A percentile compares a stretch with the other conserved stretches of the same genome.
These are phyloP conservation scores for Astreopora myriophthalma DNA, from an alignment of 64 coral and sea anemone species.

Conservation along the genomic window DNA sequence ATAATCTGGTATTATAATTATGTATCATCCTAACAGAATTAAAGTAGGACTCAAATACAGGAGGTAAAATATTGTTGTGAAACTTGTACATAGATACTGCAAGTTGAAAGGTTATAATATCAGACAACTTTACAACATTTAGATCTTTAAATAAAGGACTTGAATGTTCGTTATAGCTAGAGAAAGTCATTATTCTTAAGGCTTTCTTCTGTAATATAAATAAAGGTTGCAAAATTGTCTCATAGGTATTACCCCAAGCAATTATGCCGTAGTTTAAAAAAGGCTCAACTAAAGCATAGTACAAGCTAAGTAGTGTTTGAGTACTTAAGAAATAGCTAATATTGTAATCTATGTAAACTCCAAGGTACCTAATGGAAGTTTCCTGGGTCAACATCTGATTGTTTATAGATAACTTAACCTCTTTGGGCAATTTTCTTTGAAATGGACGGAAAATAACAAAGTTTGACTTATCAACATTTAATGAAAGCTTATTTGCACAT, in stretches of 20 bases:
- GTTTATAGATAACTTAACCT: neutral
- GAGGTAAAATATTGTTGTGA: neutral
- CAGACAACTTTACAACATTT: neutral
- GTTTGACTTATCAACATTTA: constrained; percentile 24
- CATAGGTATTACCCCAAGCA: neutral
- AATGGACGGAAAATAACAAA: too few relatives aligned
- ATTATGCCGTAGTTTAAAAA: neutral
- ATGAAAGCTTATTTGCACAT: constrained; percentile 6
- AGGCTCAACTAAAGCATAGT: neutral
- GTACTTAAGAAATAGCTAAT: neutral
- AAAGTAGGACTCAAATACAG: constrained; percentile 20
- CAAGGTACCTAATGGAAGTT: constrained; percentile 13
- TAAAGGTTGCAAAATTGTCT: neutral
- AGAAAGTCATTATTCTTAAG: neutral
- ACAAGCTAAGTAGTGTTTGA: neutral
- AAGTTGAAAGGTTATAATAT: constrained; percentile 45
- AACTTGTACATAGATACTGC: constrained; percentile 16
- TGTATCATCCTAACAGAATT: neutral
- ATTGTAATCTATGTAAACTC: constrained; percentile 4
- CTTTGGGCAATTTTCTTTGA: neutral
- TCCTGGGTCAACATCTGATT: neutral
- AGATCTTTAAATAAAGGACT: too few relatives aligned
- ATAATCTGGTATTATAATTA: constrained; percentile 38
- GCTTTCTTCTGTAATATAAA: neutral
- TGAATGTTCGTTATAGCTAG: constrained; percentile 1